Evolutionary conservation across 2,113 vertebrate genomes (phyloP).

Genomic region (Cromileptes altivelis): DNA sequence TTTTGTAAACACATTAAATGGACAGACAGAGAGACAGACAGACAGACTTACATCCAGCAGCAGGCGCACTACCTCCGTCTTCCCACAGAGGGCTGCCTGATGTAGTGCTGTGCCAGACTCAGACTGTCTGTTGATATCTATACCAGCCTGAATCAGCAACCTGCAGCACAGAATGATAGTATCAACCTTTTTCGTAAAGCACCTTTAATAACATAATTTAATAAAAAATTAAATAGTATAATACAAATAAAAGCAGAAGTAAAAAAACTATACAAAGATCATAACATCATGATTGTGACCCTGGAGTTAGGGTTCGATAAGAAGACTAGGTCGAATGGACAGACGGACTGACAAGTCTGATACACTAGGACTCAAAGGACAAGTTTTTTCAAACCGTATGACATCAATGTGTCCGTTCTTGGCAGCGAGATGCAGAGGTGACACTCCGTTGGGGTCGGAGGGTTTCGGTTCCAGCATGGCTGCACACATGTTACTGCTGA

Average conservation of each 20-base stretch:
- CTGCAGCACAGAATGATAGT: conserved; percentile 76
- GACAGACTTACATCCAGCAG: conserved; percentile 92
- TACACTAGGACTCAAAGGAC: conserved; percentile 10
- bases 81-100: conserved; percentile 96
- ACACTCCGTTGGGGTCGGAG: conserved; percentile 95
- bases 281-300: not conserved
- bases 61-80: conserved; percentile 97
- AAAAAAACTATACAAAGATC: not conserved
- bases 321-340: not conserved
- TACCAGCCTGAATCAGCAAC: conserved; percentile 96
- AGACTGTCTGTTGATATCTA: conserved; percentile 98
- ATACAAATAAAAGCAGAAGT: not conserved
- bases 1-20: conserved; percentile 44
- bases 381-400: conserved; percentile 87
- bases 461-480: conserved; percentile 95
- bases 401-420: conserved; percentile 99
- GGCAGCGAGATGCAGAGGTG: conserved; percentile 95
- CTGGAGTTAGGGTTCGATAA: not conserved
- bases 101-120: conserved; percentile 97
- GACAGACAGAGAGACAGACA: conserved; percentile 3
- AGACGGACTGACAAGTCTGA: not conserved
- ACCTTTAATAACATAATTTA: not conserved
- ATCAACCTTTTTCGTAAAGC: not conserved
- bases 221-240: not conserved
- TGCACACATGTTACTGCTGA: conserved; percentile 97